Percentiles rank a stretch among this genome's conserved stretches.
Evolutionary conservation across 53 echinoderm and acorn worm species (phyloP).

Genomic region (Crossaster papposus): DNA sequence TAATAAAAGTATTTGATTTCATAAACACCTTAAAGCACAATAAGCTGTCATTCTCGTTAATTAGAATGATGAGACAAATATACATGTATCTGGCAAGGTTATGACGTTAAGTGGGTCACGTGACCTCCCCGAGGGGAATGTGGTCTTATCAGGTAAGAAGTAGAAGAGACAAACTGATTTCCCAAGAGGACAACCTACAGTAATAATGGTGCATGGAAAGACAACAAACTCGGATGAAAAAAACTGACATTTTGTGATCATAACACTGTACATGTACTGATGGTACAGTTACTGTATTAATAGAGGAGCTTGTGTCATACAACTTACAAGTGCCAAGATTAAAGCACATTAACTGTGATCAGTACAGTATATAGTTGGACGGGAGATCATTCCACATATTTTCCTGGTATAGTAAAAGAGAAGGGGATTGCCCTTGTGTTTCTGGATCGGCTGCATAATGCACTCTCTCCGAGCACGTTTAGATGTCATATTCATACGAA

Average conservation of each 20-base stretch:
- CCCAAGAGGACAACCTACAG: not conserved
- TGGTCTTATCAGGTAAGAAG: not conserved
- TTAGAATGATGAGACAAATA: not conserved
- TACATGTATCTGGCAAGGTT: too few relatives aligned
- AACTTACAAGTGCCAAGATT: too few relatives aligned
- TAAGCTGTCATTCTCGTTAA: not conserved
- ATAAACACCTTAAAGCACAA: not conserved
- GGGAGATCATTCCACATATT: too few relatives aligned
- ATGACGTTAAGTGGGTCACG: constrained; percentile 1
- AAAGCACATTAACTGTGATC: too few relatives aligned
- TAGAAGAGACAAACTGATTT: not conserved
- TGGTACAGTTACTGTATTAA: too few relatives aligned
- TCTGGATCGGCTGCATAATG: too few relatives aligned
- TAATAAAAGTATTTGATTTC: not conserved
- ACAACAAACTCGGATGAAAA: not conserved
- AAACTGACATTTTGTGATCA: not conserved
- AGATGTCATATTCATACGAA: too few relatives aligned
- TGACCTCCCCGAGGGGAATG: not conserved
- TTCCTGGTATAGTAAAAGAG: too few relatives aligned
- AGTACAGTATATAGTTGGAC: too few relatives aligned
- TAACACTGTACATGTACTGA: not conserved
- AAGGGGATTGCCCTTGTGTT: too few relatives aligned
- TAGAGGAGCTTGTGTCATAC: too few relatives aligned
- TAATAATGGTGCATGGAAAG: not conserved
- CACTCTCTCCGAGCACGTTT: too few relatives aligned